Conservation (phyloP, 2,888 invertebrate genomes). For the Pherbina coryleti region DNA sequence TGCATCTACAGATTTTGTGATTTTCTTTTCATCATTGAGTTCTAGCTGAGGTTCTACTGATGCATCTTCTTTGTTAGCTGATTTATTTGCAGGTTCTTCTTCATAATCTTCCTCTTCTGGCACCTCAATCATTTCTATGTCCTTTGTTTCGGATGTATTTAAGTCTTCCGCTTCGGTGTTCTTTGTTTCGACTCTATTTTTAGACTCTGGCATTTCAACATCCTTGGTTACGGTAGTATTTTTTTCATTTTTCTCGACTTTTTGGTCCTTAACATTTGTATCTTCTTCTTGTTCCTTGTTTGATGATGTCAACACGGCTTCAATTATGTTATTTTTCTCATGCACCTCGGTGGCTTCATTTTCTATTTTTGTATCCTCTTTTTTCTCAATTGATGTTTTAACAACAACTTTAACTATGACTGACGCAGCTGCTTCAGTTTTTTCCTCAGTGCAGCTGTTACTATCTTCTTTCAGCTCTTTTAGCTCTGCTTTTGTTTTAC, state of each 20-base stretch:
- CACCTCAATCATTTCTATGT: conserved; percentile 16
- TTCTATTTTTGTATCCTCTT: conserved; percentile 21
- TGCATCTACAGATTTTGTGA: conserved; percentile 9
- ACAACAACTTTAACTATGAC: conserved; percentile 10
- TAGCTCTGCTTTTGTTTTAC: neutral
- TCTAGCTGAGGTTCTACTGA: neutral
- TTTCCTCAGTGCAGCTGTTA: neutral
- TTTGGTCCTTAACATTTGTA: neutral
- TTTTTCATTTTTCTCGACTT: neutral
- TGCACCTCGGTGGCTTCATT: conserved; percentile 2
- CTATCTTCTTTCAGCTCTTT: conserved; percentile 20
- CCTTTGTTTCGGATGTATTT: conserved; percentile 2
- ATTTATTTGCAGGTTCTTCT: neutral
- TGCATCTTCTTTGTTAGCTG: neutral
- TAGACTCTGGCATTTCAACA: neutral
- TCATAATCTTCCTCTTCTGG: conserved; percentile 1
- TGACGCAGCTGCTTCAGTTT: conserved; percentile 23
- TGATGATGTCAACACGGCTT: conserved; percentile 2
- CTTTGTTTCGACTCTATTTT: neutral
- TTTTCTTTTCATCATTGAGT: neutral
- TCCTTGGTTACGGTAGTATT: neutral
- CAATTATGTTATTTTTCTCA: conserved; percentile 1
- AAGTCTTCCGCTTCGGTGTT: neutral
- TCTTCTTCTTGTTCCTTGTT: neutral
- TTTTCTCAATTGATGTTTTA: conserved; percentile 24